Evolutionary conservation across 2,797 vertebrate genomes (phyloP).

Genomic region (Aldrovandia affinis): DNA sequence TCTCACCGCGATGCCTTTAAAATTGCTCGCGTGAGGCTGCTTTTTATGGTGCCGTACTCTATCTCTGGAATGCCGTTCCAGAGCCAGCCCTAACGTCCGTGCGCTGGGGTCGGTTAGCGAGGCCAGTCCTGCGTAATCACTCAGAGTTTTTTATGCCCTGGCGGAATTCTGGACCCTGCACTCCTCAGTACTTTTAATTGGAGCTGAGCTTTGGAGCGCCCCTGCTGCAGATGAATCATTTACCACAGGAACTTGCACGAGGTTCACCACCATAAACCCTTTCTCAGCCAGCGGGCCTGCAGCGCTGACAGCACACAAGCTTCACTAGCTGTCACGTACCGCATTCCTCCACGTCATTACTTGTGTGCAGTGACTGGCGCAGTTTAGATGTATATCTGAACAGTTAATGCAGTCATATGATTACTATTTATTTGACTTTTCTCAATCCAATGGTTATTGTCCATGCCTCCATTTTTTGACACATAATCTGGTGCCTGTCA

Average conservation of each 20-base stretch:
- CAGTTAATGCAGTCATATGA: background rate
- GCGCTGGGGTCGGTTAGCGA: background rate
- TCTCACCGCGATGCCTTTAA: background rate
- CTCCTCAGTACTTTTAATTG: background rate
- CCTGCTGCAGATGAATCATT: constrained; percentile 54
- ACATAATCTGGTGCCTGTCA: background rate
- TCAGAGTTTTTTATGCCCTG: background rate
- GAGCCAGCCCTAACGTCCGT: background rate
- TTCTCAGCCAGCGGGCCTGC: background rate
- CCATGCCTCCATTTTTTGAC: background rate
- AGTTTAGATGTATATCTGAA: background rate
- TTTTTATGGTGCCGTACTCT: background rate
- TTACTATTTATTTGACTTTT: background rate
- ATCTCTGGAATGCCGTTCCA: background rate
- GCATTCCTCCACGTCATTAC: background rate
- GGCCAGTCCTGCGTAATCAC: background rate
- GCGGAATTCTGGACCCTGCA: constrained; percentile 43
- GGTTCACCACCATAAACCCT: background rate
- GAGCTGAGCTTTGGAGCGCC: background rate
- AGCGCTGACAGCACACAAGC: background rate
- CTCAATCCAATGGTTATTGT: background rate
- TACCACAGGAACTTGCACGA: constrained; percentile 28
- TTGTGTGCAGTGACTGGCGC: background rate
- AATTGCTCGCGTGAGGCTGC: background rate
- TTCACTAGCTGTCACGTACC: background rate